These are phyloP conservation scores for Diplodus sargus DNA, from an alignment of 2,797 vertebrate genomes.

Conservation along the genomic window DNA sequence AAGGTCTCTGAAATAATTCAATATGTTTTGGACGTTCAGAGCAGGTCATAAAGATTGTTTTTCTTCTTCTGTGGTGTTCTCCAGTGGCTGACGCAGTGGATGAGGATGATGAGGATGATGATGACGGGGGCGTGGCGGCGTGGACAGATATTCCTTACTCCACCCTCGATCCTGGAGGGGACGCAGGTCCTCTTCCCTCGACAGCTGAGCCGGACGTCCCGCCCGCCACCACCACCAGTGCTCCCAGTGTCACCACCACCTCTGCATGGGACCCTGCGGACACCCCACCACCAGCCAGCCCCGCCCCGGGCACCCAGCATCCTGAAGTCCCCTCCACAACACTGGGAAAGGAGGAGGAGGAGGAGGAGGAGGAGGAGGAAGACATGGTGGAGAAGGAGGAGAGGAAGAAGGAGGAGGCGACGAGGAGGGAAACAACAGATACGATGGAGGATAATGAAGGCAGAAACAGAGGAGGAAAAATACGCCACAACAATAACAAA, in stretches of 20 bases:
- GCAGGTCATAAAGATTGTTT: not conserved
- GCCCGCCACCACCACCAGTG: not conserved
- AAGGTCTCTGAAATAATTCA: too few species aligned
- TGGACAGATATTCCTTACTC: not conserved
- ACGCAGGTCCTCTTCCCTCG: not conserved
- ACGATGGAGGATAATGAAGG: not conserved
- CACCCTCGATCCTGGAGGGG: not conserved
- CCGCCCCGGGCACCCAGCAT: not conserved
- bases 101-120: not conserved
- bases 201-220: not conserved
- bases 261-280: not conserved
- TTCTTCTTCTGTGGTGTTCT: not conserved
- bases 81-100: conserved; percentile 31
- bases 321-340: not conserved
- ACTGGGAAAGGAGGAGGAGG: not conserved
- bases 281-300: not conserved
- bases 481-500: too few species aligned
- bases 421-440: not conserved
- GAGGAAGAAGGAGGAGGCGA: not conserved
- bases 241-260: not conserved
- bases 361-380: not conserved
- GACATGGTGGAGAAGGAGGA: not conserved
- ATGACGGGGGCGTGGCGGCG: not conserved
- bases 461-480: not conserved
- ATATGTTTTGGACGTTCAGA: too few species aligned